A percentile compares a stretch with the other conserved stretches of the same genome.
Conservation (phyloP, 1,140 invertebrate genomes). For the Myzus persicae region DNA sequence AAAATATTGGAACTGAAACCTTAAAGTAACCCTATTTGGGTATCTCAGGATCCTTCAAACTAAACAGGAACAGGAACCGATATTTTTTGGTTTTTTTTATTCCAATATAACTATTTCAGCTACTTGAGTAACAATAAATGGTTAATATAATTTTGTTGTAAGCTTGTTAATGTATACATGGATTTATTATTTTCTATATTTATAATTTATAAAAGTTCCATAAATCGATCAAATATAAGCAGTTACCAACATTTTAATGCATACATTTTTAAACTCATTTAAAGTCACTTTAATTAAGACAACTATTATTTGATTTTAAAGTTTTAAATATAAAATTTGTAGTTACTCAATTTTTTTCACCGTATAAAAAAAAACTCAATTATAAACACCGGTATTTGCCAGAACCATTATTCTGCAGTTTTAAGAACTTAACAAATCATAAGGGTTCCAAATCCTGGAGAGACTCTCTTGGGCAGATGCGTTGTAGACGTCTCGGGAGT, state of each 20-base stretch:
- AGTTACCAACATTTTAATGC: no score
- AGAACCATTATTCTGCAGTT: not conserved
- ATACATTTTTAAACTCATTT: no score
- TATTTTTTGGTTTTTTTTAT: not conserved
- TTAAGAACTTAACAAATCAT: not conserved
- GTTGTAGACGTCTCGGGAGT: not conserved
- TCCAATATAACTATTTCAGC: not conserved
- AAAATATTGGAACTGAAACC: no score
- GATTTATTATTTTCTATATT: not conserved
- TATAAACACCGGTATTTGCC: not conserved
- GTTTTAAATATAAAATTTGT: not conserved
- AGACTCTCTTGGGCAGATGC: no score
- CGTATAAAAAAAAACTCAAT: not conserved
- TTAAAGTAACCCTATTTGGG: no score
- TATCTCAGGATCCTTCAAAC: not conserved
- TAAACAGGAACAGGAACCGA: not conserved
- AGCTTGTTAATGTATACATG: not conserved
- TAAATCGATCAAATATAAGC: no score
- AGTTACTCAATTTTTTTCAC: not conserved
- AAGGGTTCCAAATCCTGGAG: no score
- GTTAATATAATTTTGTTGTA: not conserved
- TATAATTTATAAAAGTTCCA: no score
- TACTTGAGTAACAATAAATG: not conserved
- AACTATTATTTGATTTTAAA: not conserved
- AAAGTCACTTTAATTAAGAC: not conserved